phyloP scores from a whole-genome alignment of 2,888 invertebrate genomes.

The Acronicta aceris region DNA sequence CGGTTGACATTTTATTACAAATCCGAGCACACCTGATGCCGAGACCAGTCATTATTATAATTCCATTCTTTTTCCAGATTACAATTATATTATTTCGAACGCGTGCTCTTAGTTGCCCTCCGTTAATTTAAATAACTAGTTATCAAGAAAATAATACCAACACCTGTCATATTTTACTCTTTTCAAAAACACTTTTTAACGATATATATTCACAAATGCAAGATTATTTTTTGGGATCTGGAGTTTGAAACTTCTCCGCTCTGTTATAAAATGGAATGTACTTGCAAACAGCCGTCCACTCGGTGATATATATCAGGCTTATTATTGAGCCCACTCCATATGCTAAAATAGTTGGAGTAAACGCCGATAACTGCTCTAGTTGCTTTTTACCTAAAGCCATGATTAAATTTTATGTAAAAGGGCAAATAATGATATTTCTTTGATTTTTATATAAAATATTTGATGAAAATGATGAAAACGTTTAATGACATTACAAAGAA shows the following conservation, averaged over 20 bases:
- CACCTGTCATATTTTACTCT: slow-evolving; percentile 22
- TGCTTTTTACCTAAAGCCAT: slow-evolving; percentile 89
- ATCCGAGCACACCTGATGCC: slow-evolving; percentile 86
- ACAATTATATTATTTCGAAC: slow-evolving; percentile 65
- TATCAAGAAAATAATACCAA: slow-evolving; percentile 6
- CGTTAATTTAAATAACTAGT: slow-evolving; percentile 50
- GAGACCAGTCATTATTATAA: slow-evolving; percentile 82
- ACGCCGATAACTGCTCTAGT: slow-evolving; percentile 82
- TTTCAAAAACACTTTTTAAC: background rate
- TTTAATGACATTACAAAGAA: background rate
- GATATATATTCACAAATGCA: background rate
- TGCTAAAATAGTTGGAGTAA: slow-evolving; percentile 85
- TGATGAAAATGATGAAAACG: background rate
- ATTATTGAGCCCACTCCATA: slow-evolving; percentile 90
- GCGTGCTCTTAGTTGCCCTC: slow-evolving; percentile 67
- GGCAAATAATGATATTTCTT: background rate
- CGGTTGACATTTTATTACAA: slow-evolving; percentile 85
- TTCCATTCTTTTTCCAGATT: slow-evolving; percentile 74
- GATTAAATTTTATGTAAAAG: background rate
- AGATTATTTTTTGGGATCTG: background rate
- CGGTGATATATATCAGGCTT: slow-evolving; percentile 91
- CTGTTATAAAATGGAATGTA: slow-evolving; percentile 91
- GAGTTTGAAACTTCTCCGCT: slow-evolving; percentile 24
- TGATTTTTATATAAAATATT: background rate
- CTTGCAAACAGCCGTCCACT: slow-evolving; percentile 92